Base-by-base conservation (phyloP, 1,140 invertebrate species). In the Charaxes varanes region DNA sequence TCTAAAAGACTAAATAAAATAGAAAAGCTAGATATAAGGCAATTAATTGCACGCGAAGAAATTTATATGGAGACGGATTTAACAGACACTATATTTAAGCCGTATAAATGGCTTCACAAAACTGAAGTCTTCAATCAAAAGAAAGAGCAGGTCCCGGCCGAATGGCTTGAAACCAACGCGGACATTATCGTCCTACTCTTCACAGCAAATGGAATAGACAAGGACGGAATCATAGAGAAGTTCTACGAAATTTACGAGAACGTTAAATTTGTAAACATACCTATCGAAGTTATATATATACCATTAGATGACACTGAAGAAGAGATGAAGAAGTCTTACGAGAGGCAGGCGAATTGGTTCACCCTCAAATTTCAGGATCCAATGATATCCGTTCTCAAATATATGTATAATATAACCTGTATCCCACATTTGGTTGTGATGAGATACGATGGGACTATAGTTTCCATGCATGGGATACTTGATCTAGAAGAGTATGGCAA, bases 281-380 rank as follows among this genome's bases (percentile, higher is more conserved):
- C 73, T n/a, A 51, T 80, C 28, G 76, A 83, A 61, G 76, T 83
- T 0, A 70, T 83, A 22, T 65, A 79, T 22, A 47, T 80, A 22
- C 72, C 78, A 0, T 53, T 71, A 57, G 78, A 80, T 30, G 66
- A 72, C 2, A 65, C 22, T 0, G 58, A 65, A 28, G 51, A 59
- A 14, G 62, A 68, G 4, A 62, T 63, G 49, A 17, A 24, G n/a
- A 33, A 44, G 2, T 52, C 48, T 21, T 82, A 55, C 42, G 40
- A 65, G 3, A 33, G 35, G 2, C 78, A 82, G 57, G 73, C 78
- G 3, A 80, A 82, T 35, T 82, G 76, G 78, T 80, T 80, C 30
- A 67, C 62, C 27, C 53, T 82, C 16, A 50, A 50, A 3, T 53
- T 57, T 49, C 27, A 58, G 57, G 71, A 78, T 59, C 59, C 64